Evolutionary conservation across 1,140 invertebrate species (phyloP).

Genomic region (Propsilocerus akamusi): DNA sequence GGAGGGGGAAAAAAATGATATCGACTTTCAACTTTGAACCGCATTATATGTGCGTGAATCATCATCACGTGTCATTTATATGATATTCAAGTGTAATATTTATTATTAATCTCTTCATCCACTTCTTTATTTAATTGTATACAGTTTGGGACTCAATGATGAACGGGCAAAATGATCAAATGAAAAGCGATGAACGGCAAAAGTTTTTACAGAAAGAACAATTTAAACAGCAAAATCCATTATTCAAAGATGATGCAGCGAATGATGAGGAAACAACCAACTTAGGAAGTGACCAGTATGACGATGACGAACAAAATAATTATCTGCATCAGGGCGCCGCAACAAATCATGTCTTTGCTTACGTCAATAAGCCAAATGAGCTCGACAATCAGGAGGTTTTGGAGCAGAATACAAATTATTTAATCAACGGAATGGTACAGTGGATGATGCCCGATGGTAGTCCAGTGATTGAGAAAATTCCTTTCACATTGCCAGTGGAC

Average conservation of each 20-base stretch:
- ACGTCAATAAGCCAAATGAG: conserved; percentile 1
- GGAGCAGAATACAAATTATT: neutral
- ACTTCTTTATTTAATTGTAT: neutral
- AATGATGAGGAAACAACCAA: neutral
- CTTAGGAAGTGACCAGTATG: neutral
- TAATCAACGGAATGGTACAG: neutral
- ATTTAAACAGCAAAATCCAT: neutral
- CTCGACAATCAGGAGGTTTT: neutral
- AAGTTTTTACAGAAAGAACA: neutral
- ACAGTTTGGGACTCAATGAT: neutral
- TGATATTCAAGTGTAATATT: neutral
- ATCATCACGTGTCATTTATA: no score
- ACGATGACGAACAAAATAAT: neutral
- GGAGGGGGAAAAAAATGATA: no score
- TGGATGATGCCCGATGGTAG: neutral
- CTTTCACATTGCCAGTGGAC: neutral
- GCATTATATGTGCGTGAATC: no score
- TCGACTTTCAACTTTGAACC: no score
- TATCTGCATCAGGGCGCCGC: neutral
- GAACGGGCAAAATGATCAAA: neutral
- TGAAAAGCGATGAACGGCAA: neutral
- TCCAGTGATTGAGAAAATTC: neutral
- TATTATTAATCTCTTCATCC: neutral
- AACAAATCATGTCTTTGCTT: neutral
- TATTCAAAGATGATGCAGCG: neutral